Evolutionary conservation across 2,797 vertebrate genomes (phyloP).

Genomic region (Echiichthys vipera): DNA sequence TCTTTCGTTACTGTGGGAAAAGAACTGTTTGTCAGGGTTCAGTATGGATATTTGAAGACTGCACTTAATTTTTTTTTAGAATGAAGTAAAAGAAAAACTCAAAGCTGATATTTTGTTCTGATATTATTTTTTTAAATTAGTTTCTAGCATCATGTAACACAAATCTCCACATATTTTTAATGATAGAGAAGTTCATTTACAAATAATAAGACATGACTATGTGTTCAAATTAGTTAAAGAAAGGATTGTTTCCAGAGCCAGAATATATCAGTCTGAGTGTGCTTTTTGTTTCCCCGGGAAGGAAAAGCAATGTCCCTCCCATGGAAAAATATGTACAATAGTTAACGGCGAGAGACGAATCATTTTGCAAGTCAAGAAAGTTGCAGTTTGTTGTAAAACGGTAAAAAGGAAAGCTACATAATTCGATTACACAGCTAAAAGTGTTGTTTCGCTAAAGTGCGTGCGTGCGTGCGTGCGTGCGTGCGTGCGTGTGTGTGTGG

Average conservation of each 20-base stretch:
- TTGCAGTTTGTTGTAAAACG: too few relatives aligned
- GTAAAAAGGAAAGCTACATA: too few relatives aligned
- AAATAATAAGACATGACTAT: background rate
- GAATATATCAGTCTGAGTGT: background rate
- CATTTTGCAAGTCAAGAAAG: too few relatives aligned
- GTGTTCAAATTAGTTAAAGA: background rate
- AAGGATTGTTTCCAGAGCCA: background rate
- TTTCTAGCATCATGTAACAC: background rate
- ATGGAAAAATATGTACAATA: too few relatives aligned
- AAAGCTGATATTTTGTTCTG: background rate
- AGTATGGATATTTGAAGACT: constrained; percentile 17
- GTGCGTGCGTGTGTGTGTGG: too few relatives aligned
- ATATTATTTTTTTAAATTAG: background rate
- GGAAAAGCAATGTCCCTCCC: too few relatives aligned
- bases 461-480: too few relatives aligned
- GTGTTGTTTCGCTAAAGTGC: too few relatives aligned
- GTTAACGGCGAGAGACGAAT: too few relatives aligned
- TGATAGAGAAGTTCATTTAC: background rate
- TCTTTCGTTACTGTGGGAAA: constrained; percentile 60
- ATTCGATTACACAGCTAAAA: too few relatives aligned
- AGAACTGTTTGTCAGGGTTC: constrained; percentile 41
- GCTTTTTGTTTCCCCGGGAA: background rate
- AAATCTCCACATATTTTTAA: background rate
- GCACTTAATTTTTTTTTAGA: constrained; percentile 35
- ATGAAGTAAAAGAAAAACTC: constrained; percentile 29